Base-by-base conservation (phyloP, 2,113 vertebrate genomes). In the Sinocyclocheilus rhinocerous region DNA sequence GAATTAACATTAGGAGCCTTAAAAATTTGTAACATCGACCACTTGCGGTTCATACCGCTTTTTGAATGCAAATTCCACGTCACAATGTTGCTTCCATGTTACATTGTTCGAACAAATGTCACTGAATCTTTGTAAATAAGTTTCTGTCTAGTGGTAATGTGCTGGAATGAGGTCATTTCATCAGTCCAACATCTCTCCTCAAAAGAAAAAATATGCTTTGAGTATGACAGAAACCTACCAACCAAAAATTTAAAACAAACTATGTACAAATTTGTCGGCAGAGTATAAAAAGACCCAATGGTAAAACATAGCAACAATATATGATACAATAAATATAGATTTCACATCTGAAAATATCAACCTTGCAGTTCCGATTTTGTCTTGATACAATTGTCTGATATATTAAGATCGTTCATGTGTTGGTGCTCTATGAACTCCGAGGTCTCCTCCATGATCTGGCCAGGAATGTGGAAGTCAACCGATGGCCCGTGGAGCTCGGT, bases 361-460 rank as follows among this genome's bases (percentile, higher is more conserved):
- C 75, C 89, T 93, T 96, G 96, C 93, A 93, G 93, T 91, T 95
- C 95, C 59, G 92, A 83, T 69, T 92, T 91, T 52, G 94, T 93
- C 81, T 91, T 95, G 92, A 93, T 93, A 92, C 92, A 95, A 92
- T 95, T 95, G 88, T 96, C 95, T 3, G 94, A 95, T 85, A 94
- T 90, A 16, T 94, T 95, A 0, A 96, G 93, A 90, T 96, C 94
- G 89, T 96, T 97, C 87, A 93, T 91, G 67, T 94, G 96, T 90
- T 95, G 96, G 89, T 95, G 96, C 89, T 96, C 96, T 77, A 96
- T 93, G 90, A 97, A 96, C 90, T 99, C 97, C 0, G 92, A 95
- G 76, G 95, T 94, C 87, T 99, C 97, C 92, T 99, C 98, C 0
- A 96, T 96, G 85, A 99, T 97, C 93, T 99, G 98, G 79, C 98